Evolutionary conservation across 2,113 vertebrate species (phyloP).

Genomic region (Osmerus mordax): DNA sequence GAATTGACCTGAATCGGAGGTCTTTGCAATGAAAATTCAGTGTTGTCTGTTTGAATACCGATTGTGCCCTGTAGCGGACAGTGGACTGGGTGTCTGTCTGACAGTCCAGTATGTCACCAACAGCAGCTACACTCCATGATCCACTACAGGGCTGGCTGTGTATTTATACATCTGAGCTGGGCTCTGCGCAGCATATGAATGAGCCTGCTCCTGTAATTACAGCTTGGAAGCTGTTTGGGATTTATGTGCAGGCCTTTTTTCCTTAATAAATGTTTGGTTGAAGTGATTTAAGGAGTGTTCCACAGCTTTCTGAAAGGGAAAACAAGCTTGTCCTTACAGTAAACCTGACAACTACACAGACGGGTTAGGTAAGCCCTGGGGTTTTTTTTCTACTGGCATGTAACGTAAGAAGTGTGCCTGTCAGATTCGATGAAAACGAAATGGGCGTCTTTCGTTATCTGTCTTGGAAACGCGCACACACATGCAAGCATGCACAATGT

Average conservation of each 20-base stretch:
- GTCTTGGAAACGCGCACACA: not conserved
- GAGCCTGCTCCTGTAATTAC: conserved; percentile 41
- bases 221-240: conserved; percentile 33
- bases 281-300: conserved; percentile 36
- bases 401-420: not conserved
- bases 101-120: conserved; percentile 18
- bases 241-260: conserved; percentile 28
- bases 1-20: no score
- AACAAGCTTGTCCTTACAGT: not conserved
- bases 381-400: not conserved
- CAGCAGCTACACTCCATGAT: conserved; percentile 27
- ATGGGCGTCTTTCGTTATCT: not conserved
- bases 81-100: conserved; percentile 24
- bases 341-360: not conserved
- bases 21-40: no score
- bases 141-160: conserved; percentile 25
- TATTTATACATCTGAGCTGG: conserved; percentile 29
- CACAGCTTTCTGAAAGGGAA: not conserved
- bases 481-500: not conserved
- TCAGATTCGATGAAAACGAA: conserved; percentile 5
- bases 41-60: no score
- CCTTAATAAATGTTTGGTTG: conserved; percentile 31
- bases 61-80: conserved; percentile 7
- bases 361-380: not conserved
- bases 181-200: conserved; percentile 31